Percentiles rank a stretch among this genome's conserved stretches.
Evolutionary conservation across 37 sponge, comb jelly and placozoan species (phyloP).

Genomic region (Oscarella lobularis): DNA sequence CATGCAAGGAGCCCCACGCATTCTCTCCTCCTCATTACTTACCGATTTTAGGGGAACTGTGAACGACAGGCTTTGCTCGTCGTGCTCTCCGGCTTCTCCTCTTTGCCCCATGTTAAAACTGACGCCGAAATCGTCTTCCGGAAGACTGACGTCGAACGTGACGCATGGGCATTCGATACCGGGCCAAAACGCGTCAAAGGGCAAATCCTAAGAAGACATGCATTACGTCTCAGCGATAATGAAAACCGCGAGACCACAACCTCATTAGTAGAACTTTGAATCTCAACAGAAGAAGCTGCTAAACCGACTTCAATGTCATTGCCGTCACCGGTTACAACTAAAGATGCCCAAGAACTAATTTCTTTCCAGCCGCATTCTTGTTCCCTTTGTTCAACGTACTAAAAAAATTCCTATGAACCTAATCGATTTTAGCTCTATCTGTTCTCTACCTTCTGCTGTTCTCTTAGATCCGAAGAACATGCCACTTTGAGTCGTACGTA

Average conservation of each 20-base stretch:
- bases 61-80: neutral
- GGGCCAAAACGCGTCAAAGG: neutral
- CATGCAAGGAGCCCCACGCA: no score
- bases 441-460: no score
- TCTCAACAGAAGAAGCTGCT: neutral
- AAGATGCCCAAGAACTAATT: neutral
- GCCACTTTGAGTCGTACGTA: no score
- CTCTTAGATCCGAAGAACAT: no score
- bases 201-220: neutral
- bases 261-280: no score
- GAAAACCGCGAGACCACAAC: neutral
- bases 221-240: neutral
- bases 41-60: no score
- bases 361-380: no score
- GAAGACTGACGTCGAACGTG: neutral
- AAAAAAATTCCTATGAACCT: no score
- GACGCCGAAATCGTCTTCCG: neutral
- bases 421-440: no score
- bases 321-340: neutral
- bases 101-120: neutral
- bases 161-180: neutral
- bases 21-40: no score
- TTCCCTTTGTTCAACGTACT: no score
- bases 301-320: neutral
- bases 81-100: neutral